Base-by-base conservation (phyloP, 2,113 vertebrate genomes). In the Cheirogaleus medius region DNA sequence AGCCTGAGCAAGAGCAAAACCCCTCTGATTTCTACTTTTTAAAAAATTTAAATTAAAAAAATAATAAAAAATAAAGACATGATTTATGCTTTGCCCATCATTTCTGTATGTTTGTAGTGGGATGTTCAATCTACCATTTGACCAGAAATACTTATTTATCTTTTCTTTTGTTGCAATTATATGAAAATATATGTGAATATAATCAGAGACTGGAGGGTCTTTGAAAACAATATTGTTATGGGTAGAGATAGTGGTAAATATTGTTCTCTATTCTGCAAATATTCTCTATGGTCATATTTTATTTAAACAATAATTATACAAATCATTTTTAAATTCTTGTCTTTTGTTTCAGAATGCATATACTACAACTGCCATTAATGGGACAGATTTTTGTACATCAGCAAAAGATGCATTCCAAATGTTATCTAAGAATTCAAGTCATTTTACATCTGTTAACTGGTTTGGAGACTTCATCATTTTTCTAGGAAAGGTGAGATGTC, bases 311-410 rank as follows among this genome's bases (percentile, higher is more conserved):
- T 39, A 34, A 78, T 42, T 25, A 15, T 20, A 54, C 8, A 15
- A 54, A 56, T 20, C 34, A 3, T n/a, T 42, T 83, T 52, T 9
- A 71, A 54, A 90, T 68, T 64, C 5, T 39, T 37, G 90, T 78
- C 68, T 98, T n/a, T 96, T 47, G 63, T 98, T 99, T 90, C 98
- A 99, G 99, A 97, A 99, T 80, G 99, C 97, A 1, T 99, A 99
- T 29, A 97, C 98, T 23, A 56, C 98, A 88, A 98, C 98, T 18
- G 98, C 97, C 52, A 98, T 99, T 97, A 99, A 99, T 69, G 99
- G 98, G 78, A 99, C 99, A 39, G 92, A 98, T 89, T 99, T 99
- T 85, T 99, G 98, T 90, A 98, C 98, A 0, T 99, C 99, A 58
- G 98, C 98, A 63, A 97, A 97, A 96, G 99, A 99, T 47, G 97